A percentile compares a stretch with the other conserved stretches of the same genome.
Evolutionary conservation across 2,797 vertebrate species (phyloP).

Genomic region (Naso thynnoides): DNA sequence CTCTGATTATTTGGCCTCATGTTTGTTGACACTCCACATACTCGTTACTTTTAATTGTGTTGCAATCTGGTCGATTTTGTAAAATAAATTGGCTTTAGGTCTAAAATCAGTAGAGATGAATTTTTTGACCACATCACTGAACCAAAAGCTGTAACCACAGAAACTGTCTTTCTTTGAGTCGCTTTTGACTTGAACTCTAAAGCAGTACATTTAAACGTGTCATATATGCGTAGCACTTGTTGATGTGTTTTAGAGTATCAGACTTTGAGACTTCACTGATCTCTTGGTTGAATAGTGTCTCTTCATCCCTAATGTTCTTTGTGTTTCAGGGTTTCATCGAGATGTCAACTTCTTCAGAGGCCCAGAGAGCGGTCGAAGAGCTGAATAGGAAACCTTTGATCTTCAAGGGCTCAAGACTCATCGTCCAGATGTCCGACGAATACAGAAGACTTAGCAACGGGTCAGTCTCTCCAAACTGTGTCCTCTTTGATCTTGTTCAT

Average conservation of each 20-base stretch:
- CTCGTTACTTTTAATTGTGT: no score
- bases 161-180: no score
- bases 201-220: background rate
- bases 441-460: slow-evolving; percentile 57
- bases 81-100: no score
- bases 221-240: background rate
- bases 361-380: slow-evolving; percentile 42
- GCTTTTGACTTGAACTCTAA: background rate
- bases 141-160: no score
- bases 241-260: no score
- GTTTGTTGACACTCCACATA: no score
- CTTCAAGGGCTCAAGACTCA: slow-evolving; percentile 36
- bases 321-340: slow-evolving; percentile 77
- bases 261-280: background rate
- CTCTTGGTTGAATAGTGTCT: no score
- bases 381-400: slow-evolving; percentile 30
- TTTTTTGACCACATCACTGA: no score
- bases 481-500: background rate
- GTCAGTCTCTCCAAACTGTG: slow-evolving; percentile 18
- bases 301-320: background rate
- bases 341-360: slow-evolving; percentile 70
- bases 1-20: no score
- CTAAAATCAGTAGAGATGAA: no score
- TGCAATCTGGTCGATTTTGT: no score
- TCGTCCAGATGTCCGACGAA: slow-evolving; percentile 54